Base-by-base conservation (phyloP, 2,113 vertebrate species). In the Crocuta crocuta region DNA sequence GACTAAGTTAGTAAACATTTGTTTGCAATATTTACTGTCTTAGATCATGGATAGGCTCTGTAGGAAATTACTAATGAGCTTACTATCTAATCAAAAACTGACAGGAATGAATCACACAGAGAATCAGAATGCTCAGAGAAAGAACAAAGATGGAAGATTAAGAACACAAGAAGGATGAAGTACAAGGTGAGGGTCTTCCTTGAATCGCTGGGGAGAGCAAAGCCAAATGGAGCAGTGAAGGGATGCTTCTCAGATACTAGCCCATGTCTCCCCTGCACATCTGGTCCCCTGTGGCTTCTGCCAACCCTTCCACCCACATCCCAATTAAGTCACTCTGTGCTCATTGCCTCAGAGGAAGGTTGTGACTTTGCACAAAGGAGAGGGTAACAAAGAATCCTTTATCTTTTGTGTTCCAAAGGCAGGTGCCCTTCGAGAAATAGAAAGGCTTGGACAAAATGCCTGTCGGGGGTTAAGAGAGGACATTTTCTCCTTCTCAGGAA, bases 21-120 rank as follows among this genome's bases (percentile, higher is more conserved):
- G 11, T 95, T 55, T 63, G 7, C 11, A 74, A 80, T 15, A 17
- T 23, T 70, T 79, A 58, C 68, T 45, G n/a, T 66, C 28, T 85
- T 10, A 19, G 71, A 94, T 92, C 71, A 74, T 58, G 89, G 71
- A 33, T 19, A 87, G 66, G 10, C 71, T 80, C 87, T 70, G 33
- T 12, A 86, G 84, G 68, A 93, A 73, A 94, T 93, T 93, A 78
- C 53, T 93, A 81, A 92, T 53, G 71, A 96, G 85, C 63, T 91
- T 78, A 10, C 80, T 48, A 17, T 73, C 76, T 89, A 80, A 95
- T 28, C 9, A 33, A 9, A 95, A 87, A 74, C n/a, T 19, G 33
- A 93, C 65, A 91, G 88, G 78, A 94, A 85, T 91, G 68, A 35
- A 76, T 94, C 61, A 68, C 21, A 71, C 28, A 78, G 55, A 78